Conservation (phyloP, 2,113 vertebrate genomes). For the Telmatochromis sp. region DNA sequence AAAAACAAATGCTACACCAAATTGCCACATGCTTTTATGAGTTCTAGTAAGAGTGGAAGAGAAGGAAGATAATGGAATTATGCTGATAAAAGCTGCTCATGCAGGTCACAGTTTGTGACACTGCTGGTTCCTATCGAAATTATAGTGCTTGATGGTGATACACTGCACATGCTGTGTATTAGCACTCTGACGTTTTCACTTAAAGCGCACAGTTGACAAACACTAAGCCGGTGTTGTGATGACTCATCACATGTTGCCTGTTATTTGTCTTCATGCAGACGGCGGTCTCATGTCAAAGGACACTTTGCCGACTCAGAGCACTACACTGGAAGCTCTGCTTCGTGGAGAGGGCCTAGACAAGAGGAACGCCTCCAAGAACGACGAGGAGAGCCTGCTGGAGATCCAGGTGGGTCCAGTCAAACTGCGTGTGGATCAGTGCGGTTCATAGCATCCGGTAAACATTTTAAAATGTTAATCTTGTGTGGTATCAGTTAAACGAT, state of each 20-base stretch:
- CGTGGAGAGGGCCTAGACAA: constrained; percentile 88
- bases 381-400: constrained; percentile 89
- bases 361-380: constrained; percentile 79
- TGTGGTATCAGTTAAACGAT: not conserved
- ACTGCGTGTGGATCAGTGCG: not conserved
- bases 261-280: constrained; percentile 34
- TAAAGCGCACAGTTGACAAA: not conserved
- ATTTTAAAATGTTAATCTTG: not conserved
- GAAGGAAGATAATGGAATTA: not conserved
- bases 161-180: not conserved
- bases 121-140: not conserved
- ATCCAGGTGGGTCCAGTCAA: constrained; percentile 80
- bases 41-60: not conserved
- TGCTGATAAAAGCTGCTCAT: not conserved
- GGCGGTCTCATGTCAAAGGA: constrained; percentile 68
- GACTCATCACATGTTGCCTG: not conserved
- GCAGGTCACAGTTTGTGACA: not conserved
- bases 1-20: not conserved
- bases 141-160: not conserved
- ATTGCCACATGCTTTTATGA: constrained; percentile 7
- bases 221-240: not conserved
- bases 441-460: not conserved
- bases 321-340: constrained; percentile 89
- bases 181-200: not conserved
- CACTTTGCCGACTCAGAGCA: constrained; percentile 82